Percentiles rank a stretch among this genome's conserved stretches.
phyloP scores from a whole-genome alignment of 53 echinoderm and acorn worm genomes.

The Crossaster papposus region DNA sequence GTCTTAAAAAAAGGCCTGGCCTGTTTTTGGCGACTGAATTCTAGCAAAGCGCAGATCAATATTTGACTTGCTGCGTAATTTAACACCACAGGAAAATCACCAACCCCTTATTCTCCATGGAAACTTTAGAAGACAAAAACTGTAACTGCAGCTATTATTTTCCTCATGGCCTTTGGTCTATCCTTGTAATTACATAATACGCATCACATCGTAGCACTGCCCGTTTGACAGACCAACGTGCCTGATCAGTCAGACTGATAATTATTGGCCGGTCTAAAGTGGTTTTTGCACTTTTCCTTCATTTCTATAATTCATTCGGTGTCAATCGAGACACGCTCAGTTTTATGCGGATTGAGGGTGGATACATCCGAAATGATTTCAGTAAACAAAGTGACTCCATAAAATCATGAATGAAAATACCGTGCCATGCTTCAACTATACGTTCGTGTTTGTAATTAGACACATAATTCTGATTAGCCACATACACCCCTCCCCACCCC shows the following conservation, averaged over 20 bases:
- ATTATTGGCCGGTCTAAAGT: neutral
- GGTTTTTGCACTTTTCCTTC: conserved; percentile 1
- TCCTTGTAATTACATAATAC: neutral
- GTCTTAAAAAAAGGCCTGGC: neutral
- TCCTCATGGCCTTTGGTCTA: neutral
- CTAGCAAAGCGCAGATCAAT: conserved; percentile 19
- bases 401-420: neutral
- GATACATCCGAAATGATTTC: neutral
- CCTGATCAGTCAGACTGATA: neutral
- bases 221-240: neutral
- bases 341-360: neutral
- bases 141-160: neutral
- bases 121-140: neutral
- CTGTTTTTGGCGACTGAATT: neutral
- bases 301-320: conserved; percentile 3
- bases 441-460: neutral
- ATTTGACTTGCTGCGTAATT: conserved; percentile 27
- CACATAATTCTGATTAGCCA: neutral
- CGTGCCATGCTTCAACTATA: neutral
- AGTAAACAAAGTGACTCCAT: neutral
- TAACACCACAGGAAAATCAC: neutral
- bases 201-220: neutral
- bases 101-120: neutral
- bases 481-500: too few relatives aligned
- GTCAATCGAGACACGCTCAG: neutral